Evolutionary conservation across 1,140 invertebrate species (phyloP).

Genomic region (Nephila pilipes): DNA sequence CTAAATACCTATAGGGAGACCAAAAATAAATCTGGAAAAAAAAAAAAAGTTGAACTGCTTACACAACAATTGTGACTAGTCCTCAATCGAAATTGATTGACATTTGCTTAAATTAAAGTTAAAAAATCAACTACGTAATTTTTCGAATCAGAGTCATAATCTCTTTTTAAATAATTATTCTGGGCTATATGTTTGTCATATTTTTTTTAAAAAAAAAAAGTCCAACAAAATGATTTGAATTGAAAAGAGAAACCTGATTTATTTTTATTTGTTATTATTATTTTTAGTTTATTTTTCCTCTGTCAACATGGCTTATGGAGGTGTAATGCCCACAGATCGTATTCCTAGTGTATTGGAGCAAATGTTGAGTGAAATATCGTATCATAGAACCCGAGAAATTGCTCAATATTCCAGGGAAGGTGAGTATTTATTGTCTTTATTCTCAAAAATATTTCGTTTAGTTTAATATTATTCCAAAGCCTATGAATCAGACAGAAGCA

Average conservation of each 20-base stretch:
- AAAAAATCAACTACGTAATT: too few species aligned
- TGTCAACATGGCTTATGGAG: slow-evolving; percentile 65
- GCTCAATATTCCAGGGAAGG: slow-evolving; percentile 92
- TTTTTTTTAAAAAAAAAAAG: too few species aligned
- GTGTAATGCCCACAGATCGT: not conserved
- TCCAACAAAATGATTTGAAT: not conserved
- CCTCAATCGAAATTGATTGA: too few species aligned
- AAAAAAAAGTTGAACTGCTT: too few species aligned
- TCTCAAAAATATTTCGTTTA: not conserved
- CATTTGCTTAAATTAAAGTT: too few species aligned
- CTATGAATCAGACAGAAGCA: not conserved
- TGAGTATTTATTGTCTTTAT: slow-evolving; percentile 80
- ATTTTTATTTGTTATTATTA: slow-evolving; percentile 26
- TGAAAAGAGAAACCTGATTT: not conserved
- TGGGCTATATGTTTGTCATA: too few species aligned
- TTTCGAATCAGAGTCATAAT: too few species aligned
- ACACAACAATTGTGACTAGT: too few species aligned
- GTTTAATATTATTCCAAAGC: not conserved
- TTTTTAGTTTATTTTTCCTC: not conserved
- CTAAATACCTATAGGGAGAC: too few species aligned
- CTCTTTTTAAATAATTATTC: too few species aligned
- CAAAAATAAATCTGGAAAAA: too few species aligned
- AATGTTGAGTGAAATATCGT: slow-evolving; percentile 93
- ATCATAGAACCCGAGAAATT: slow-evolving; percentile 94
- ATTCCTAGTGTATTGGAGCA: slow-evolving; percentile 86